Evolutionary conservation across 2,797 vertebrate genomes (phyloP).

Genomic region (Chaunax sp.): DNA sequence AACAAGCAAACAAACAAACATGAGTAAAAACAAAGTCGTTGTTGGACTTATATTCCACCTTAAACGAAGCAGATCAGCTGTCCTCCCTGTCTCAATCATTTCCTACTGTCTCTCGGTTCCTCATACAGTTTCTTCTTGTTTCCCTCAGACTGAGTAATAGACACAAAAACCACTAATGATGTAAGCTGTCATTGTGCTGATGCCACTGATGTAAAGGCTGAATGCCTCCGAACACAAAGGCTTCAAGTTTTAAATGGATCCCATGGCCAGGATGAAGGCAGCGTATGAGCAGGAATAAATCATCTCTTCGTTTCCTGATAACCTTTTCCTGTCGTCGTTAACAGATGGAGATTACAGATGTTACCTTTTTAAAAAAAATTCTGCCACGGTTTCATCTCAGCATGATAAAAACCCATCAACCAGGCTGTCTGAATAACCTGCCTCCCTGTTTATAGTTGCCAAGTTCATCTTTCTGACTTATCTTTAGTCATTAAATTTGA

Average conservation of each 20-base stretch:
- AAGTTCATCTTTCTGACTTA: slow-evolving; percentile 11
- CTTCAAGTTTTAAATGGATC: slow-evolving; percentile 36
- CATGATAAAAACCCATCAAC: slow-evolving; percentile 33
- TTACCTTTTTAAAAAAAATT: slow-evolving; percentile 16
- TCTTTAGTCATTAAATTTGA: not conserved
- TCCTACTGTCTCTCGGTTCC: no score
- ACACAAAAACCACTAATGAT: slow-evolving; percentile 8
- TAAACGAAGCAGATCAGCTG: no score
- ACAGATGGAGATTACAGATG: slow-evolving; percentile 45
- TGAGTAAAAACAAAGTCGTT: no score
- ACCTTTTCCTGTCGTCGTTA: slow-evolving; percentile 60
- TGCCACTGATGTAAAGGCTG: slow-evolving; percentile 25
- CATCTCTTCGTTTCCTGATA: slow-evolving; percentile 32
- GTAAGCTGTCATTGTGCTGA: slow-evolving; percentile 20
- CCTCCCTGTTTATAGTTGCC: not conserved
- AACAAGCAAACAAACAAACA: no score
- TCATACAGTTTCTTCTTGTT: not conserved
- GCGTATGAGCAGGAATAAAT: slow-evolving; percentile 23
- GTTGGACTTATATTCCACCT: no score
- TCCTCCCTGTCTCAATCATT: not conserved
- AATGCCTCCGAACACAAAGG: slow-evolving; percentile 12
- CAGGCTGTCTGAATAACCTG: not conserved
- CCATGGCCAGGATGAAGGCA: slow-evolving; percentile 18
- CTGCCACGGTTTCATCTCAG: slow-evolving; percentile 36
- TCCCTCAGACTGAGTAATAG: not conserved